These are phyloP conservation scores for Sebastes oblongus DNA, from an alignment of 2,797 vertebrate genomes.

Conservation along the genomic window DNA sequence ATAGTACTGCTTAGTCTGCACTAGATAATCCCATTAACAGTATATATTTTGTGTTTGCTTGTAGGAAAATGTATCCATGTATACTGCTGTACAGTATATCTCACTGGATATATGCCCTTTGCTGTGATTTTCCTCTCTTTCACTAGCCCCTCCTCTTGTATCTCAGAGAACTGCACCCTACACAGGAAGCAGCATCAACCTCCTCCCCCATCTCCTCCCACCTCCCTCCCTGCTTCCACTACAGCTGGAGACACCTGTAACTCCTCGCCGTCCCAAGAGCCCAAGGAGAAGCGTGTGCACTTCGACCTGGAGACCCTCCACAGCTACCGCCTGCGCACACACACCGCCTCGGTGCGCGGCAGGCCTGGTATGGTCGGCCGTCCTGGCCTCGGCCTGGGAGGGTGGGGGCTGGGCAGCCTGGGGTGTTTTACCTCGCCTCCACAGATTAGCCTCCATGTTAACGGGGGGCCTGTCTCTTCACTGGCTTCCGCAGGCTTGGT, in stretches of 20 bases:
- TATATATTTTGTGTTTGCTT: neutral
- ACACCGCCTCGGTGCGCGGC: conserved; percentile 64
- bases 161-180: conserved; percentile 82
- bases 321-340: conserved; percentile 80
- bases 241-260: conserved; percentile 71
- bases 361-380: conserved; percentile 61
- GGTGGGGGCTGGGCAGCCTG: conserved; percentile 63
- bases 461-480: conserved; percentile 75
- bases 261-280: conserved; percentile 73
- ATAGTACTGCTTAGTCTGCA: neutral
- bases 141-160: conserved; percentile 80
- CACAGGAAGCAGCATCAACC: conserved; percentile 75
- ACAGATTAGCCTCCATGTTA: conserved; percentile 72
- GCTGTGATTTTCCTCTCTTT: conserved; percentile 46
- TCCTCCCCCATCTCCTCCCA: conserved; percentile 68
- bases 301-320: conserved; percentile 86
- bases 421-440: conserved; percentile 59
- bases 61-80: neutral
- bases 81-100: conserved; percentile 12
- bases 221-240: conserved; percentile 68
- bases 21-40: neutral
- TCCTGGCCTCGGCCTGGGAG: conserved; percentile 79
- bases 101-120: conserved; percentile 31
- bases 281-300: conserved; percentile 83
- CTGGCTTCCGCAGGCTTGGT: conserved; percentile 77